Percentiles rank a stretch among this genome's conserved stretches.
Evolutionary conservation across 2,113 vertebrate species (phyloP).

Genomic region (Thermophis baileyi): DNA sequence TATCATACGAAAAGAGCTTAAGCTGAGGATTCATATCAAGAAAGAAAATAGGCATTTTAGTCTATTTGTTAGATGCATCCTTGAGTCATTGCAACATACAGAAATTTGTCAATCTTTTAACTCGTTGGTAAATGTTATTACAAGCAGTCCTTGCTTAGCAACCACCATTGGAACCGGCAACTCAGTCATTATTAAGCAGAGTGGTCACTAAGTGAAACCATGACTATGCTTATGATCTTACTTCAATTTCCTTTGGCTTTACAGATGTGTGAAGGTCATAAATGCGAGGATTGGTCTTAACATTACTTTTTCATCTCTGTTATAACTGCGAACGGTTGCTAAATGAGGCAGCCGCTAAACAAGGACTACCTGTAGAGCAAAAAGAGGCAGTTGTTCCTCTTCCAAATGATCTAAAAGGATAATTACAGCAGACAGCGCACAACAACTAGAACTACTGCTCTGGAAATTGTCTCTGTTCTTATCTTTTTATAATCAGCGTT

Average conservation of each 20-base stretch:
- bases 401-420: neutral
- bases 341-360: neutral
- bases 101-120: neutral
- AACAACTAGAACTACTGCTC: neutral
- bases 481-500: neutral
- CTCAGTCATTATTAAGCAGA: neutral
- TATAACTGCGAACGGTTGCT: neutral
- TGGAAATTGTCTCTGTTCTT: neutral
- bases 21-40: neutral
- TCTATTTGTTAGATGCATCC: neutral
- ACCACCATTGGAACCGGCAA: neutral
- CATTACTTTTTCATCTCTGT: neutral
- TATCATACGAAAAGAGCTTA: neutral
- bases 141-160: neutral
- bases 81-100: neutral
- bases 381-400: neutral
- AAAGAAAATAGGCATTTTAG: neutral
- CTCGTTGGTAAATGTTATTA: neutral
- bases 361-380: neutral
- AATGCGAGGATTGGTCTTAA: neutral
- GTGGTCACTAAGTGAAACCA: neutral
- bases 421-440: neutral
- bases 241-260: neutral
- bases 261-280: neutral
- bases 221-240: neutral